Conservation (phyloP, 2,888 invertebrate genomes). For the Napeogenes sylphis region DNA sequence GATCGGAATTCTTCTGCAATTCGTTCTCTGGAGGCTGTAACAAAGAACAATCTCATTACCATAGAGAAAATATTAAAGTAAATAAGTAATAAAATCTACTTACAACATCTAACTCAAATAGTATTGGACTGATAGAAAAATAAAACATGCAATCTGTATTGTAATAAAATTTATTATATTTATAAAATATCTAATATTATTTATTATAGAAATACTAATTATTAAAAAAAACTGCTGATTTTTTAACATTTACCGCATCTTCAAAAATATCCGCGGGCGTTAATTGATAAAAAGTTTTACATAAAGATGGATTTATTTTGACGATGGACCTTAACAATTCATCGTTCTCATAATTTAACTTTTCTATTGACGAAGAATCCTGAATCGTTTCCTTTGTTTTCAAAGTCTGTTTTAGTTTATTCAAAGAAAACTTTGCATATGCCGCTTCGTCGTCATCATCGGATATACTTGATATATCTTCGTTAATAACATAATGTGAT, state of each 20-base stretch:
- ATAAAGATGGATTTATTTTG: constrained; percentile 39
- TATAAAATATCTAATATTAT: constrained; percentile 1
- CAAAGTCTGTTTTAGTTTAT: constrained; percentile 59
- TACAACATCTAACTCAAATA: constrained; percentile 4
- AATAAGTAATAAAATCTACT: constrained; percentile 18
- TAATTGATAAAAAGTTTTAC: constrained; percentile 54
- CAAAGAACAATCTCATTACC: constrained; percentile 36
- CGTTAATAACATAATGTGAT: constrained; percentile 41
- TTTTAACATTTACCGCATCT: constrained; percentile 53
- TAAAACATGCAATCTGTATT: background rate
- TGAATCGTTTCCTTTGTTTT: constrained; percentile 47
- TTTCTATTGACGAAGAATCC: constrained; percentile 65
- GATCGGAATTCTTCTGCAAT: constrained; percentile 89
- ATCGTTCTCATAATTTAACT: constrained; percentile 43
- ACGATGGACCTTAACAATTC: constrained; percentile 30
- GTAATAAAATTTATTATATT: background rate
- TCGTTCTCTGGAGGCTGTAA: constrained; percentile 95
- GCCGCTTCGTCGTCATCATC: constrained; percentile 43
- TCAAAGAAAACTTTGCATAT: constrained; percentile 60
- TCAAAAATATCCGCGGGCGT: constrained; percentile 43
- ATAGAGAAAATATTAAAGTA: constrained; percentile 13
- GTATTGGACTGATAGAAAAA: background rate
- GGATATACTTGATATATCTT: constrained; percentile 43
- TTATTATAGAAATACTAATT: background rate
- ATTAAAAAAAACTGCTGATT: constrained; percentile 21